These are phyloP conservation scores for Protophormia terraenovae DNA, from an alignment of 2,888 invertebrate genomes.

Conservation along the genomic window DNA sequence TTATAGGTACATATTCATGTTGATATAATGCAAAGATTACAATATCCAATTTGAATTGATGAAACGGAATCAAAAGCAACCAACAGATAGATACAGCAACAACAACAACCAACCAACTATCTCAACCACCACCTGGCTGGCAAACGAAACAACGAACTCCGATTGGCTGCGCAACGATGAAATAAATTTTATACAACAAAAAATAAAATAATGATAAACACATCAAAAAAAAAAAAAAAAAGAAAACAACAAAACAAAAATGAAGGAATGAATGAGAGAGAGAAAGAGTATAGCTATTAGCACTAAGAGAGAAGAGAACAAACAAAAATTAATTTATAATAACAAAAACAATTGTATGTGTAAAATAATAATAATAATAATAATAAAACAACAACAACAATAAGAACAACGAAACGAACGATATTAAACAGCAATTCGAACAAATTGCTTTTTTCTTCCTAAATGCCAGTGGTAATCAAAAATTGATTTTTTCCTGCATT, in stretches of 20 bases:
- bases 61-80: slow-evolving; percentile 47
- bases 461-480: slow-evolving; percentile 29
- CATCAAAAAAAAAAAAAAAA: background rate
- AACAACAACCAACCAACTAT: slow-evolving; percentile 60
- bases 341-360: slow-evolving; percentile 4
- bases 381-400: slow-evolving; percentile 5
- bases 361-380: background rate
- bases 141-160: slow-evolving; percentile 70
- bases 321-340: slow-evolving; percentile 43
- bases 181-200: slow-evolving; percentile 62
- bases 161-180: slow-evolving; percentile 73
- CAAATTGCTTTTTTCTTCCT: background rate
- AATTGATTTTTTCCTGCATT: background rate
- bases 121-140: slow-evolving; percentile 74
- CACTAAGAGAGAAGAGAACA: slow-evolving; percentile 27
- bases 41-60: slow-evolving; percentile 69
- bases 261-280: slow-evolving; percentile 5
- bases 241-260: slow-evolving; percentile 3
- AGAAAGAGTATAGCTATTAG: background rate
- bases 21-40: slow-evolving; percentile 71
- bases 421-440: slow-evolving; percentile 3
- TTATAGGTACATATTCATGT: background rate
- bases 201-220: slow-evolving; percentile 32
- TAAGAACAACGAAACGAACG: background rate
- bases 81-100: slow-evolving; percentile 23